These are phyloP conservation scores for Mastacembelus armatus DNA, from an alignment of 2,797 vertebrate species.

Conservation along the genomic window DNA sequence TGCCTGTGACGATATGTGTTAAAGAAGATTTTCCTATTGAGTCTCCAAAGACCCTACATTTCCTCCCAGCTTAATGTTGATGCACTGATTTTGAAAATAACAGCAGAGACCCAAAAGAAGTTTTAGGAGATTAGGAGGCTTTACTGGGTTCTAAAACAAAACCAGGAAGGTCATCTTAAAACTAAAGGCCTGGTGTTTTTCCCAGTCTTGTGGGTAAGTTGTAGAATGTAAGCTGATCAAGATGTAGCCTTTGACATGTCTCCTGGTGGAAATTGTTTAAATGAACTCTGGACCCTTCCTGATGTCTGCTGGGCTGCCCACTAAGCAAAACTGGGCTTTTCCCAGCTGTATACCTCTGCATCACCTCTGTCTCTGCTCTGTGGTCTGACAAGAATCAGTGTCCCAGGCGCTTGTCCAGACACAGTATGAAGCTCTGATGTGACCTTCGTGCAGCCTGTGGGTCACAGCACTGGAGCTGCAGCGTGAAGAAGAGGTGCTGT, in stretches of 20 bases:
- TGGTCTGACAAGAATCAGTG: conserved; percentile 10
- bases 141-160: background rate
- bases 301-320: conserved; percentile 12
- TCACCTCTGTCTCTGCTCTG: conserved; percentile 17
- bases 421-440: conserved; percentile 1
- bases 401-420: background rate
- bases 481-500: conserved; percentile 13
- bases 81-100: background rate
- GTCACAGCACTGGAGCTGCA: conserved; percentile 6
- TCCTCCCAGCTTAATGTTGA: background rate
- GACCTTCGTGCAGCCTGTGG: conserved; percentile 15
- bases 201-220: background rate
- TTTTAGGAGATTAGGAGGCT: background rate
- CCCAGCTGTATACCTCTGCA: conserved; percentile 4
- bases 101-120: background rate
- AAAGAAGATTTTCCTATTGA: background rate
- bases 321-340: background rate
- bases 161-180: background rate
- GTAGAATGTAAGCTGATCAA: background rate
- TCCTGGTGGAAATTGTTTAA: background rate
- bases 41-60: background rate
- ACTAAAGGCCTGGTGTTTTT: background rate
- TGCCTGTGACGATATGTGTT: background rate
- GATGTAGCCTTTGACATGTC: background rate
- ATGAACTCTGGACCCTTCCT: background rate